Percentiles rank a stretch among this genome's conserved stretches.
Conservation (phyloP, 2,113 vertebrate species). For the Antechinus flavipes region DNA sequence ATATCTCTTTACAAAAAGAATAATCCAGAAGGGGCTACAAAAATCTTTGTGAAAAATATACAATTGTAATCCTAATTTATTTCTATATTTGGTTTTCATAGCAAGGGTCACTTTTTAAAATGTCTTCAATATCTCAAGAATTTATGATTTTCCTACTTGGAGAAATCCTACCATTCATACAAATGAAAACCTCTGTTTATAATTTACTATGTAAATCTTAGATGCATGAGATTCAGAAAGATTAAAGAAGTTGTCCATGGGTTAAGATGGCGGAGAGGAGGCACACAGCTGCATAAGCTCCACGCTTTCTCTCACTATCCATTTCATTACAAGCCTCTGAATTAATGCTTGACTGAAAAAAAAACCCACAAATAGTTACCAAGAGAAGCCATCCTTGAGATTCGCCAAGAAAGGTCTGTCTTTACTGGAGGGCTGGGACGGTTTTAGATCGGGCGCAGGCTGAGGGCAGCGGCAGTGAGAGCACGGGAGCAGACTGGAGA, state of each 20-base stretch:
- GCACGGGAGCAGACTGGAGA: no score
- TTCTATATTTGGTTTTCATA: neutral
- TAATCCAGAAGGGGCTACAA: neutral
- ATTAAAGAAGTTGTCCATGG: neutral
- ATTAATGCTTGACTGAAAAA: no score
- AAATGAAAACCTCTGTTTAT: neutral
- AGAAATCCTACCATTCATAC: neutral
- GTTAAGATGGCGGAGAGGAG: no score
- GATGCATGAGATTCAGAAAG: neutral
- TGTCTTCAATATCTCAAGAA: neutral
- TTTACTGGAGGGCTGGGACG: no score
- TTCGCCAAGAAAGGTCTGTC: no score
- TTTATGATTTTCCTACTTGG: neutral
- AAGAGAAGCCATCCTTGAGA: no score
- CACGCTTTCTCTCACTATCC: no score
- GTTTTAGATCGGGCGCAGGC: no score
- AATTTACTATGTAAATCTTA: neutral
- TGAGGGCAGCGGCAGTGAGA: no score
- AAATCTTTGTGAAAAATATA: neutral
- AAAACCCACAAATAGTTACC: no score
- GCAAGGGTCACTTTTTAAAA: neutral
- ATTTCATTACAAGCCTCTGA: no score
- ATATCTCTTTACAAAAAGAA: neutral
- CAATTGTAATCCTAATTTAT: neutral
- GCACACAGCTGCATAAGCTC: no score